A percentile compares a stretch with the other conserved stretches of the same genome.
phyloP scores from a whole-genome alignment of 1,140 invertebrate species.

The Arctopsyche grandis region DNA sequence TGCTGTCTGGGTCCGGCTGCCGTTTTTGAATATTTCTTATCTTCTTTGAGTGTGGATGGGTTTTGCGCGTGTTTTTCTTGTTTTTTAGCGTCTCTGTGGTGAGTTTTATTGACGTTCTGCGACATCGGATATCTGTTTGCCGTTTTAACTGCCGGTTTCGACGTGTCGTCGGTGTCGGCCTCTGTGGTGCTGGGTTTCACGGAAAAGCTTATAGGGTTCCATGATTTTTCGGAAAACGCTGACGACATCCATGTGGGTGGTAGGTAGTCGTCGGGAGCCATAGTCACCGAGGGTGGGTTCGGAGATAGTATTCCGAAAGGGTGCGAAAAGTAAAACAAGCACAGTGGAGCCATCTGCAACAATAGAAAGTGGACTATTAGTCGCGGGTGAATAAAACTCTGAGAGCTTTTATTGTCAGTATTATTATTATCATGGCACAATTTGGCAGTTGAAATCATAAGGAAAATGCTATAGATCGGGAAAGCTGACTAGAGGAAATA shows the following conservation, averaged over 20 bases:
- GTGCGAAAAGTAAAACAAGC: constrained; percentile 66
- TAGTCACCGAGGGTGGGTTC: constrained; percentile 59
- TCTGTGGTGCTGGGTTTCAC: background rate
- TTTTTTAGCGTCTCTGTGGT: background rate
- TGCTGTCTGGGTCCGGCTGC: background rate
- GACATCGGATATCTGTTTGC: background rate
- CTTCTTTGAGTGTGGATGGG: background rate
- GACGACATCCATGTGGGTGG: constrained; percentile 45
- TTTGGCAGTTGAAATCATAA: background rate
- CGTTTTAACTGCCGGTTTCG: background rate
- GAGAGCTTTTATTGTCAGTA: too few relatives aligned
- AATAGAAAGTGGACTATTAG: constrained; percentile 23
- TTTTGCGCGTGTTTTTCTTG: background rate
- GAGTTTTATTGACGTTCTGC: background rate
- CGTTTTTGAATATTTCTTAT: constrained; percentile 19
- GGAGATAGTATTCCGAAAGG: constrained; percentile 65
- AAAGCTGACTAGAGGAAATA: too few relatives aligned
- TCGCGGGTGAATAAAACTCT: too few relatives aligned
- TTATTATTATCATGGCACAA: background rate
- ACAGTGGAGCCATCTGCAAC: constrained; percentile 62
- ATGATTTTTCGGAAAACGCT: constrained; percentile 33
- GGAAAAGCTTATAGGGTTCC: constrained; percentile 34
- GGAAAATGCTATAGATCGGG: too few relatives aligned
- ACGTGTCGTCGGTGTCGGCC: background rate
- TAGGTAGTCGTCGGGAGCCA: constrained; percentile 55